Evolutionary conservation across 2,888 invertebrate genomes (phyloP), one percentile per base, ranked within the genome.

Genomic region (Ctenicera cuprea): DNA sequence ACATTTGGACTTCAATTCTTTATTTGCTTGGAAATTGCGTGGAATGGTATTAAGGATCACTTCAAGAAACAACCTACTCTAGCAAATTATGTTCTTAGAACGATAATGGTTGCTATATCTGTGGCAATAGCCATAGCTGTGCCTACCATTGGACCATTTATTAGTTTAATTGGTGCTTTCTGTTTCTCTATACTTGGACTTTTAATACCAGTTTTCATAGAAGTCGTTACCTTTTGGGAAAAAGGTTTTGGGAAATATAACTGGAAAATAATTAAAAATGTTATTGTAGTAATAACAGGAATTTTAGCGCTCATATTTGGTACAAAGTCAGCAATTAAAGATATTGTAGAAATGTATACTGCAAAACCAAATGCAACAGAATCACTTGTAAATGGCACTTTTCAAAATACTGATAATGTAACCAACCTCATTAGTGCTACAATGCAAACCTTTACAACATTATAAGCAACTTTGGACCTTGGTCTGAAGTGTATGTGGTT

Each of bases 1-100:
- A 97, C 98, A 0, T 99, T 97, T 85, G 97, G 97, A 5, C 91
- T 99, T 14, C 98, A 99, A 88, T 97, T 98, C 88, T 99, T 95
- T 88, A 98, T 99, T 14, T 97, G 98, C 85, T 90, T 98, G 70
- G 95, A 96, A 83, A 97, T 99, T 79, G 93, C 93, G 76, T 97
- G 97, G 96, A 94, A 94, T 81, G 89, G 90, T 64, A 89, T 98
- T 64, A 94, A 95, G 84, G 92, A 94, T 0, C 68, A 77, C 3
- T 94, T 92, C 86, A 90, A 90, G 30, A 93, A 93, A 82, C 90
- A 91, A 59, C 92, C 92, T 7, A 86, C 89, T 18, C 82, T 94
- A 12, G 92, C 93, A 4, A 95, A 97, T 85, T 96, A 96, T 87
- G 86, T 92, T 30, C 89, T 95, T 86, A 89, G 90, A 81, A 91